A percentile compares a stretch with the other conserved stretches of the same genome.
Conservation (phyloP, 2,888 invertebrate species). For the Melanchra persicariae region DNA sequence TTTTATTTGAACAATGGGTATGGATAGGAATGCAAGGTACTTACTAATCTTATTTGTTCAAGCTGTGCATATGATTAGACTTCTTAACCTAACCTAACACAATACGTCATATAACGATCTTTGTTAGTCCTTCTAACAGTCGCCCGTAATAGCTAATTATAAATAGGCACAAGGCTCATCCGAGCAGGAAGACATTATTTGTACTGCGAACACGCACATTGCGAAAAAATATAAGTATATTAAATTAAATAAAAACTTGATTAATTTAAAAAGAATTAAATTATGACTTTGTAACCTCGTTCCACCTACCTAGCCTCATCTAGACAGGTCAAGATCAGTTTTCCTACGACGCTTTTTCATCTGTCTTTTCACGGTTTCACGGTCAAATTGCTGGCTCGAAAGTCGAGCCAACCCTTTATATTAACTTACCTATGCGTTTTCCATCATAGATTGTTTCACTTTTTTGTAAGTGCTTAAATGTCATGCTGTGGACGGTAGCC, state of each 20-base stretch:
- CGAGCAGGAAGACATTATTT: conserved; percentile 47
- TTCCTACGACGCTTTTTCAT: neutral
- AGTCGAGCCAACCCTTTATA: neutral
- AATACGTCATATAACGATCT: conserved; percentile 30
- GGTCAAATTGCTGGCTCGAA: conserved; percentile 11
- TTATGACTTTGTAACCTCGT: neutral
- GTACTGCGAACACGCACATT: conserved; percentile 22
- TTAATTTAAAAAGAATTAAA: neutral
- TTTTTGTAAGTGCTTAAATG: conserved; percentile 12
- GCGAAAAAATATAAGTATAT: neutral
- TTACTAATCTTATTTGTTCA: neutral
- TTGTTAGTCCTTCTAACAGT: conserved; percentile 43
- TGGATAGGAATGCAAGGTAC: conserved; percentile 1
- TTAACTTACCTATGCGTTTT: neutral
- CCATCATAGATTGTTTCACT: neutral
- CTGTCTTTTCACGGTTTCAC: neutral
- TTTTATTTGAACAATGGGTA: conserved; percentile 29
- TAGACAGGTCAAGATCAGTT: neutral
- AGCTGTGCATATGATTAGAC: conserved; percentile 13
- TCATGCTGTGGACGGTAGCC: conserved; percentile 25
- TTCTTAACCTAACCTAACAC: conserved; percentile 23
- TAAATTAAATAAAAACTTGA: neutral
- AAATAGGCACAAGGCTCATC: conserved; percentile 59
- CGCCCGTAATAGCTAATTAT: conserved; percentile 44
- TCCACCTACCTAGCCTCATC: conserved; percentile 2